Evolutionary conservation across 2,797 vertebrate genomes (phyloP).

Genomic region (Cyclura pinguis): DNA sequence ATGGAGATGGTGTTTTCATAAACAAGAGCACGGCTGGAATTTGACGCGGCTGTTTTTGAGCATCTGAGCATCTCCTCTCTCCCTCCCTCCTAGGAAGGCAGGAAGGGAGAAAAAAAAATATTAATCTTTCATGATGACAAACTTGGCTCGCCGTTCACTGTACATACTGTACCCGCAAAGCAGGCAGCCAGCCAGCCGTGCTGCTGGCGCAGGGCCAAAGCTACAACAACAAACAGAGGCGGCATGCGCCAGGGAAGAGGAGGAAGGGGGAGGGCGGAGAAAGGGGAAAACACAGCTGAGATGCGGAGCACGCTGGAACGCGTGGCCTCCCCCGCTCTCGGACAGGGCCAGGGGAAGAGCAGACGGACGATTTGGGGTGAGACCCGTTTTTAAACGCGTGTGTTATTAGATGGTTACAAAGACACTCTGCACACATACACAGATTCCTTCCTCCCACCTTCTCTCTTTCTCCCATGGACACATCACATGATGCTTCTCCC

Average conservation of each 20-base stretch:
- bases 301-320: background rate
- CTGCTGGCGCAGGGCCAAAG: conserved; percentile 84
- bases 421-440: no score
- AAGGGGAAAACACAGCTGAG: background rate
- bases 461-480: background rate
- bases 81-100: conserved; percentile 67
- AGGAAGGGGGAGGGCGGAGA: background rate
- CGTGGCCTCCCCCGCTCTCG: background rate
- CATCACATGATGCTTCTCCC: background rate
- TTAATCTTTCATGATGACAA: conserved; percentile 81
- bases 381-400: background rate
- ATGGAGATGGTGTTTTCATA: conserved; percentile 64
- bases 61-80: conserved; percentile 56
- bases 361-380: background rate
- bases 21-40: conserved; percentile 70
- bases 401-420: background rate
- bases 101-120: conserved; percentile 67
- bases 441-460: no score
- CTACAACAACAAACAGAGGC: conserved; percentile 88
- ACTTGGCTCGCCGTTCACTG: conserved; percentile 92
- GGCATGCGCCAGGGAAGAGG: conserved; percentile 71
- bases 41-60: conserved; percentile 67
- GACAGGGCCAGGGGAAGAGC: background rate
- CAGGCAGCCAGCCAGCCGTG: conserved; percentile 85
- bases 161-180: conserved; percentile 98